These are phyloP conservation scores for Archivesica marissinica DNA, from an alignment of 1,140 invertebrate genomes.

Conservation along the genomic window DNA sequence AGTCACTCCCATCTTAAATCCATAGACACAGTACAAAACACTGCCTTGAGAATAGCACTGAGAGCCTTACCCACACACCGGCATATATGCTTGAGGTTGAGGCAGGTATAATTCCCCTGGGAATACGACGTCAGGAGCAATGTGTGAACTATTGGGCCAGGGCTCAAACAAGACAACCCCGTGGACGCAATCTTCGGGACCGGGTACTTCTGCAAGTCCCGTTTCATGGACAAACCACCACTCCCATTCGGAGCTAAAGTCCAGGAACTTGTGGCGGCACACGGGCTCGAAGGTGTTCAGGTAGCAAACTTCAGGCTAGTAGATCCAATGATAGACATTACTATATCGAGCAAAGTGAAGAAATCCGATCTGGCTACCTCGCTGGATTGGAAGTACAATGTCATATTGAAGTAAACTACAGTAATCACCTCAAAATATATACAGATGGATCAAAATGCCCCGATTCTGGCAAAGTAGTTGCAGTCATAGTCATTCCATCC, in stretches of 20 bases:
- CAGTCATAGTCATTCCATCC: background rate
- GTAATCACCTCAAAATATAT: background rate
- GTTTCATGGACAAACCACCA: background rate
- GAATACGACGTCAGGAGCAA: background rate
- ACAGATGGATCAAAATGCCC: constrained; percentile 35
- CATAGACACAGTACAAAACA: background rate
- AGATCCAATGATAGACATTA: background rate
- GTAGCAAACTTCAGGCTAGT: background rate
- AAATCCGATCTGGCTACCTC: background rate
- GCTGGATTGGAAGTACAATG: background rate
- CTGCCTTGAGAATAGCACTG: background rate
- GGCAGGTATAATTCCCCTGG: background rate
- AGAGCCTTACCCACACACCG: background rate
- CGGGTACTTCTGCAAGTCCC: too few relatives aligned
- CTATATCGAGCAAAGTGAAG: background rate
- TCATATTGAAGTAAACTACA: background rate
- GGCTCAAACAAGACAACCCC: background rate
- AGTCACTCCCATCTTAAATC: background rate
- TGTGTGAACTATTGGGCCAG: background rate
- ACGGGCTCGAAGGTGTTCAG: background rate
- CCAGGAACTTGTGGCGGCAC: background rate
- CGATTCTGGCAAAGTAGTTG: background rate
- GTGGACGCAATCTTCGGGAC: background rate
- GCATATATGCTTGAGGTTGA: background rate
- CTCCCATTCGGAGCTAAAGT: background rate